Evolutionary conservation across 2,797 vertebrate species (phyloP).

Genomic region (Gastrophryne carolinensis): DNA sequence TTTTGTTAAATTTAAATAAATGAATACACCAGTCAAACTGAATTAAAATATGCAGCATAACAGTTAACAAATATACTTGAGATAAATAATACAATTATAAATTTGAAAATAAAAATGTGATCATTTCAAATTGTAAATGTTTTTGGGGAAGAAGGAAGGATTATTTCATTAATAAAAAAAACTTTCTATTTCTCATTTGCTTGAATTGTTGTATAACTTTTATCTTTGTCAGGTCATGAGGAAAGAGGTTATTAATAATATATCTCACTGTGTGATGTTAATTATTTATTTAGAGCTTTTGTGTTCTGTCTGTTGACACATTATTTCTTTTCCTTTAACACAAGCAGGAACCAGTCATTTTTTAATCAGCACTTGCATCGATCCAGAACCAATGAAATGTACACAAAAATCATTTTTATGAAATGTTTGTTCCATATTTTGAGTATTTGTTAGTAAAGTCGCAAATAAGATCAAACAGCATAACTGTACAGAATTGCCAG

Average conservation of each 20-base stretch:
- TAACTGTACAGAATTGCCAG: too few species aligned
- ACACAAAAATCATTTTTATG: background rate
- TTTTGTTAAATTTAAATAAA: too few species aligned
- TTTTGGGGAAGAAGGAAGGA: background rate
- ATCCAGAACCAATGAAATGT: background rate
- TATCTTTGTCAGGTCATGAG: constrained; percentile 52
- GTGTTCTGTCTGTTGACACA: constrained; percentile 46
- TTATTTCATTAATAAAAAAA: background rate
- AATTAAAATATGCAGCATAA: too few species aligned
- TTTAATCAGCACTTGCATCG: constrained; percentile 19
- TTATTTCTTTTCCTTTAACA: constrained; percentile 34
- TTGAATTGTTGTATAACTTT: constrained; percentile 41
- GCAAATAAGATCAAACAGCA: too few species aligned
- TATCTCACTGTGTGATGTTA: constrained; percentile 50
- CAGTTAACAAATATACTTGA: too few species aligned
- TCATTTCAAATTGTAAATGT: background rate
- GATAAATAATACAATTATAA: too few species aligned
- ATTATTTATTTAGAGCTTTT: constrained; percentile 51
- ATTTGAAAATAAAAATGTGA: too few species aligned
- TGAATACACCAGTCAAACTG: too few species aligned
- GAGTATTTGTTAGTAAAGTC: too few species aligned
- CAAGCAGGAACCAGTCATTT: constrained; percentile 32
- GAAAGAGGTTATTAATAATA: constrained; percentile 51
- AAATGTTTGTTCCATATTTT: too few species aligned
- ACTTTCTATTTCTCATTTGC: constrained; percentile 25